Conservation (phyloP, 2,888 invertebrate genomes). For the Heliconius cydno region DNA sequence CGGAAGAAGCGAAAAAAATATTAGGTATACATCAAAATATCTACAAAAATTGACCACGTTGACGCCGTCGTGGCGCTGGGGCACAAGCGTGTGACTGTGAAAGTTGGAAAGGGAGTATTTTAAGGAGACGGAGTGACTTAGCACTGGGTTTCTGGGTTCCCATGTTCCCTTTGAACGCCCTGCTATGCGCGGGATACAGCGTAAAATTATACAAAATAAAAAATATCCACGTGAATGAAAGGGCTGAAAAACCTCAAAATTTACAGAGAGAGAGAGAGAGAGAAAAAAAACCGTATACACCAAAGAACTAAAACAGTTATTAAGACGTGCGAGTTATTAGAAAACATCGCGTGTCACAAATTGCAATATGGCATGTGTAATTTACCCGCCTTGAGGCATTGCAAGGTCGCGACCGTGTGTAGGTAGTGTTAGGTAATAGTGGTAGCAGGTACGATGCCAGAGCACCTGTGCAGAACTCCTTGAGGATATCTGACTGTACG, state of each 20-base stretch:
- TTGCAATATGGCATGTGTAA: slow-evolving; percentile 47
- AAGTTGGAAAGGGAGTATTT: not conserved
- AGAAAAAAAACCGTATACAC: not conserved
- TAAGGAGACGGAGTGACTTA: not conserved
- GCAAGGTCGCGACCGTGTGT: slow-evolving; percentile 49
- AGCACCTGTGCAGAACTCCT: too few species aligned
- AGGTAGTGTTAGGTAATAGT: not conserved
- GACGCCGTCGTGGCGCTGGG: too few species aligned
- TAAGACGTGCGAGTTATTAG: slow-evolving; percentile 14
- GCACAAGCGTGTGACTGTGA: not conserved
- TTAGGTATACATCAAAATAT: too few species aligned
- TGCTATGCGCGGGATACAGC: not conserved
- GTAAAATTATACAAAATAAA: not conserved
- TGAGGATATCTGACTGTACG: too few species aligned
- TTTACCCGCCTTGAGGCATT: slow-evolving; percentile 52
- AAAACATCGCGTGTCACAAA: slow-evolving; percentile 41
- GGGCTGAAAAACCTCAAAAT: not conserved
- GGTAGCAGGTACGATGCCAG: not conserved
- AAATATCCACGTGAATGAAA: not conserved
- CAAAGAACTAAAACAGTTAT: slow-evolving; percentile 9
- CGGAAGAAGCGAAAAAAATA: too few species aligned
- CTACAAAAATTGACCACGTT: too few species aligned
- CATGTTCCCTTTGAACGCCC: not conserved
- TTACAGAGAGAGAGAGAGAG: not conserved
- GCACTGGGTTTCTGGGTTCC: not conserved